Evolutionary conservation across 2,113 vertebrate genomes (phyloP).

Genomic region (Gila orcuttii): DNA sequence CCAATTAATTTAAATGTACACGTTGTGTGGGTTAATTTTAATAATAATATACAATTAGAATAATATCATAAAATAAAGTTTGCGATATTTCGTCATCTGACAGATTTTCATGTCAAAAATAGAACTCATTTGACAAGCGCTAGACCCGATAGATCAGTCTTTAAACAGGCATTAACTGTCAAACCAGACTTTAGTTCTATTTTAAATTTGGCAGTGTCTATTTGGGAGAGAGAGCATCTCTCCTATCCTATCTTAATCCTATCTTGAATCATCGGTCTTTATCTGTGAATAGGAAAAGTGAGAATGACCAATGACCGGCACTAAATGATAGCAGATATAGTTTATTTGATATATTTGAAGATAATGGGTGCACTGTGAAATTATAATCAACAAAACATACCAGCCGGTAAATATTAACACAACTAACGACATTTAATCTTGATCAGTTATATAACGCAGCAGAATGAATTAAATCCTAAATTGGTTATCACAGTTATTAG

Average conservation of each 20-base stretch:
- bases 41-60: background rate
- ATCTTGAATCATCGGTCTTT: constrained; percentile 3
- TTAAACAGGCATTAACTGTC: background rate
- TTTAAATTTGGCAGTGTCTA: background rate
- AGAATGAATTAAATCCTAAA: background rate
- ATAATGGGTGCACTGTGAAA: background rate
- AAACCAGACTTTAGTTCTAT: background rate
- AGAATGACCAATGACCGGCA: background rate
- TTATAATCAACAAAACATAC: background rate
- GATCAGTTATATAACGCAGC: background rate
- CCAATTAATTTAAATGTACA: no score
- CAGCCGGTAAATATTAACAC: background rate
- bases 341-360: background rate
- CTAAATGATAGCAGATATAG: background rate
- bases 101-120: background rate
- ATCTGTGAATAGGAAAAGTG: background rate
- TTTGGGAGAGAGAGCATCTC: background rate
- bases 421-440: background rate
- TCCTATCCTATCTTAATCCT: background rate
- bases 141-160: background rate
- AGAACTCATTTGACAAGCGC: background rate
- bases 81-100: background rate
- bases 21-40: no score
- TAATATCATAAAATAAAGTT: background rate
- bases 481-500: background rate